Percentiles rank a stretch among this genome's conserved stretches.
Conservation (phyloP, 2,113 vertebrate species). For the Mesoclemmys tuberculata region DNA sequence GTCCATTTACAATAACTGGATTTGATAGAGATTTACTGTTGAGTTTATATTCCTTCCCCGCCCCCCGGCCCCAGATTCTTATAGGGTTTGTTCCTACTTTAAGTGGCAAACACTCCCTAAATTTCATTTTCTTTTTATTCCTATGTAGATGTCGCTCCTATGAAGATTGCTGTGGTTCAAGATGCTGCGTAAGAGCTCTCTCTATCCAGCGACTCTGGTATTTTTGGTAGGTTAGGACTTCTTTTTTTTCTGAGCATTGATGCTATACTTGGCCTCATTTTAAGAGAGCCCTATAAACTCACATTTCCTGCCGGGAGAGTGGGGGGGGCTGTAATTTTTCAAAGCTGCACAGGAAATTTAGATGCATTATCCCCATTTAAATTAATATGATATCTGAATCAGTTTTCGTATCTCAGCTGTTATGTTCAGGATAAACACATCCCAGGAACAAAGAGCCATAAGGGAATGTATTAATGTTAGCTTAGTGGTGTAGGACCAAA, state of each 20-base stretch:
- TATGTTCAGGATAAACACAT: conserved; percentile 44
- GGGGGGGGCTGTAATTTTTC: too few species aligned
- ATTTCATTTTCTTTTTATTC: neutral
- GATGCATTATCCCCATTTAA: conserved; percentile 19
- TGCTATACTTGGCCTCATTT: neutral
- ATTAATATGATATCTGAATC: conserved; percentile 37
- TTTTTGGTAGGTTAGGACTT: conserved; percentile 88
- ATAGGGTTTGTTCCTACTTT: neutral
- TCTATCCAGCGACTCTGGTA: conserved; percentile 98
- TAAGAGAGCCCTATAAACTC: neutral
- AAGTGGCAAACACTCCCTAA: neutral
- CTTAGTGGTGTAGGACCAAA: conserved; percentile 5
- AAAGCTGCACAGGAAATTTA: conserved; percentile 52
- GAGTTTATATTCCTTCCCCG: accelerated
- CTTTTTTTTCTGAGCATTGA: neutral
- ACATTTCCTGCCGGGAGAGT: neutral
- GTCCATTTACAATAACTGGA: neutral
- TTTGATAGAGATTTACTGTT: neutral
- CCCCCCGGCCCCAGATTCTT: neutral
- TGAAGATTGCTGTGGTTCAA: conserved; percentile 96
- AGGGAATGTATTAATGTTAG: conserved; percentile 21
- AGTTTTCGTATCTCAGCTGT: conserved; percentile 27
- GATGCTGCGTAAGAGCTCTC: conserved; percentile 94
- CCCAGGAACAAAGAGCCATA: conserved; percentile 26
- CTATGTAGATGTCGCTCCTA: conserved; percentile 92